Percentiles rank a stretch among this genome's conserved stretches.
phyloP scores from a whole-genome alignment of 2,888 invertebrate species.

The Eristalis pertinax region DNA sequence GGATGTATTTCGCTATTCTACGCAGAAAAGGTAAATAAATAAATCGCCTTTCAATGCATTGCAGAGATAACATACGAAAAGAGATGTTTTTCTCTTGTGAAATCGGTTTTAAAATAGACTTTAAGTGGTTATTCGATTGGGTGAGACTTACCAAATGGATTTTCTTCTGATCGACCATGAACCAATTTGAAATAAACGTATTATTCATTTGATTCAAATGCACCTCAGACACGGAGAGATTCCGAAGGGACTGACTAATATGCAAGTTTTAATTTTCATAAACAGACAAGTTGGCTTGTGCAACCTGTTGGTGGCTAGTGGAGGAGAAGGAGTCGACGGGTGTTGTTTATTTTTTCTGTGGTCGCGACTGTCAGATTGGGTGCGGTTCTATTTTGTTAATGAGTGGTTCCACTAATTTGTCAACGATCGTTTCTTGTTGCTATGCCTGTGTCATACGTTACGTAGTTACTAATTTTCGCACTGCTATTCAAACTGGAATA shows the following conservation, averaged over 20 bases:
- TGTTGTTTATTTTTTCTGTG: no score
- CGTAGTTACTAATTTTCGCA: no score
- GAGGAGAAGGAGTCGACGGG: neutral
- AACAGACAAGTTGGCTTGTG: neutral
- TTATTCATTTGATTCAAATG: neutral
- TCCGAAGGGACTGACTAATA: no score
- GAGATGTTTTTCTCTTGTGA: neutral
- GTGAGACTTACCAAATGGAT: neutral
- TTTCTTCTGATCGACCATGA: neutral
- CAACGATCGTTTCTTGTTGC: neutral
- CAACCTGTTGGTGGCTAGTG: neutral
- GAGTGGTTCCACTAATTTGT: neutral
- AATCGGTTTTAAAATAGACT: neutral
- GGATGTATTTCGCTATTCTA: neutral
- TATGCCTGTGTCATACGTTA: no score
- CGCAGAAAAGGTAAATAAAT: neutral
- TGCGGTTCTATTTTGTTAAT: neutral
- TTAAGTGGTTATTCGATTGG: neutral
- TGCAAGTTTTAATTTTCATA: no score
- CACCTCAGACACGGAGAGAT: neutral
- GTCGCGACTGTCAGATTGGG: neutral
- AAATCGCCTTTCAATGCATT: neutral
- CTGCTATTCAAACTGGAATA: no score
- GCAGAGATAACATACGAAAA: neutral
- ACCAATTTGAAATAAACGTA: neutral